phyloP scores from a whole-genome alignment of 2,113 vertebrate genomes.

The Chiloscyllium plagiosum region DNA sequence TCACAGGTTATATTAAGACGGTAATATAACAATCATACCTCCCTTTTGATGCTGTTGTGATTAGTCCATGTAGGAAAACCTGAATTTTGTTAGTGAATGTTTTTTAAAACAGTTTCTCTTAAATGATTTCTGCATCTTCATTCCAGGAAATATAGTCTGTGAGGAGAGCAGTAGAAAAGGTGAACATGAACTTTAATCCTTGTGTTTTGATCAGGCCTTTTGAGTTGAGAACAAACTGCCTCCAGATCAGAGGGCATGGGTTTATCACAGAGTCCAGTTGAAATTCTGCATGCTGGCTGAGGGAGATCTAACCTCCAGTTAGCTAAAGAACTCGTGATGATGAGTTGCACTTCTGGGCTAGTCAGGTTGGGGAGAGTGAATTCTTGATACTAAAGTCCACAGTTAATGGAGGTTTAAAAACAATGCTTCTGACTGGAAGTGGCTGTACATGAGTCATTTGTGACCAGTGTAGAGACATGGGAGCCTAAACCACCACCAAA shows the following conservation, averaged over 20 bases:
- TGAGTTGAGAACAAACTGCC: neutral
- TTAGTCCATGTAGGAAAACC: neutral
- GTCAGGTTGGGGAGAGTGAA: neutral
- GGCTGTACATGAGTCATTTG: neutral
- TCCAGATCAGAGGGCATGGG: neutral
- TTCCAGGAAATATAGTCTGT: neutral
- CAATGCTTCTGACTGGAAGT: neutral
- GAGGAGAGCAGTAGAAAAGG: neutral
- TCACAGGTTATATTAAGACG: neutral
- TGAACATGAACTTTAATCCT: neutral
- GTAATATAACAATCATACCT: neutral
- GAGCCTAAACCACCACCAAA: neutral
- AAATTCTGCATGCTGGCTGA: neutral
- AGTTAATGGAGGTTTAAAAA: neutral
- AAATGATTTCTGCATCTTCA: neutral
- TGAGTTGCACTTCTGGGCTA: neutral
- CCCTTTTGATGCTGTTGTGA: neutral
- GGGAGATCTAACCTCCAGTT: neutral
- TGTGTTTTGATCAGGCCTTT: neutral
- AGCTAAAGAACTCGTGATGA: neutral
- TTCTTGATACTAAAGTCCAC: neutral
- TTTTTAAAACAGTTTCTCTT: neutral
- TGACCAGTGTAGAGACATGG: neutral
- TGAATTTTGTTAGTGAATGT: neutral
- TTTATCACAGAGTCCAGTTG: neutral